Percentiles rank a stretch among this genome's conserved stretches.
phyloP scores from a whole-genome alignment of 1,140 invertebrate species.

The Streblospio benedicti region DNA sequence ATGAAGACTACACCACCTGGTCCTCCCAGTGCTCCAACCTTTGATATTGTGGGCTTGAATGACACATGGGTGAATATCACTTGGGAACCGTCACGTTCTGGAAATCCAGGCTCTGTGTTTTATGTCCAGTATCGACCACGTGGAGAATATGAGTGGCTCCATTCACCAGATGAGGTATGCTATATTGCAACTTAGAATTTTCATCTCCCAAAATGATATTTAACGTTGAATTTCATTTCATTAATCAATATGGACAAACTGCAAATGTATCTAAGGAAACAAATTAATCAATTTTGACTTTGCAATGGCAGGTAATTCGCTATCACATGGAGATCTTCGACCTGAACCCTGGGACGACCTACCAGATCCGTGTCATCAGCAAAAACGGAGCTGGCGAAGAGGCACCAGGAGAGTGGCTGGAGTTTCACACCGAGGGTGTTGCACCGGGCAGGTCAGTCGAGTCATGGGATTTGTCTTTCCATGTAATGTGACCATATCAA shows the following conservation, averaged over 20 bases:
- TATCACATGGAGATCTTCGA: constrained; percentile 57
- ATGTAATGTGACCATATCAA: neutral
- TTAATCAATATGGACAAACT: no score
- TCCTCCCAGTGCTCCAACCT: constrained; percentile 66
- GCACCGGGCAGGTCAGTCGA: no score
- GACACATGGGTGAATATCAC: constrained; percentile 59
- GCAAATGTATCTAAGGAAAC: neutral
- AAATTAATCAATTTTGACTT: neutral
- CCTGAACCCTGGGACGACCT: constrained; percentile 70
- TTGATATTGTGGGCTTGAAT: constrained; percentile 67
- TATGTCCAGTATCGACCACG: constrained; percentile 68
- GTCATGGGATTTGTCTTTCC: constrained; percentile 12
- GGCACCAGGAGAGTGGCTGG: constrained; percentile 16
- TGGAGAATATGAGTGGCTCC: constrained; percentile 17
- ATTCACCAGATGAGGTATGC: constrained; percentile 19
- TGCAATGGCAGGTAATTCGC: no score
- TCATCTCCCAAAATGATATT: neutral
- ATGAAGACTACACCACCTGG: constrained; percentile 24
- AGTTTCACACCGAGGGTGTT: constrained; percentile 22
- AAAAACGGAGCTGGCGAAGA: constrained; percentile 71
- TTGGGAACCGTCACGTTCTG: constrained; percentile 21
- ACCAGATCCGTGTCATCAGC: constrained; percentile 82
- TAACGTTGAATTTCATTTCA: neutral
- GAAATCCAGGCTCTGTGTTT: constrained; percentile 71
- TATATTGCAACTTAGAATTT: neutral